phyloP scores from a whole-genome alignment of 2,797 vertebrate species.

The Otus scops region DNA sequence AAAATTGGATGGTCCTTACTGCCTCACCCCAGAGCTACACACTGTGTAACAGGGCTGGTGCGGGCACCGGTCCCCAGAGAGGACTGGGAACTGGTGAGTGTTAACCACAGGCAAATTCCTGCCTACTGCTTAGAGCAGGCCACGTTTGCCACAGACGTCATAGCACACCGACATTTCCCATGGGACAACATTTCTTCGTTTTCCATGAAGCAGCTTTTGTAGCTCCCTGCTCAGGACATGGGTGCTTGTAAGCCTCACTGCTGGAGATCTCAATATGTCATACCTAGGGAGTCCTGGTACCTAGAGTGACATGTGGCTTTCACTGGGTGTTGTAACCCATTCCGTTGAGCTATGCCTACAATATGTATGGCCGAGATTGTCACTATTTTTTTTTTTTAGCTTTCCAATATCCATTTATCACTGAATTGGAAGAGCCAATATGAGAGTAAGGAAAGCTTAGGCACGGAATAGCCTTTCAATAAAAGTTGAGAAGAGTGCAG shows the following conservation, averaged over 20 bases:
- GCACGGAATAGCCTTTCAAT: accelerated
- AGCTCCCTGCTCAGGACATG: not conserved
- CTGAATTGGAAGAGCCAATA: not conserved
- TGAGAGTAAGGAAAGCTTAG: not conserved
- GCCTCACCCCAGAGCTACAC: accelerated
- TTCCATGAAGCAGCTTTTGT: not conserved
- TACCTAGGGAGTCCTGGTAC: accelerated
- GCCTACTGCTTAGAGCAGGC: not conserved
- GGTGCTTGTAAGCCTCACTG: not conserved
- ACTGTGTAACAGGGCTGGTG: not conserved
- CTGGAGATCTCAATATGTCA: not conserved
- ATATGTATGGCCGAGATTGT: not conserved
- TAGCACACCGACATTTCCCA: not conserved
- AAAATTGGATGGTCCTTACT: not conserved
- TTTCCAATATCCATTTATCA: not conserved
- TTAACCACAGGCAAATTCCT: not conserved
- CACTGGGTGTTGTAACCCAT: no score
- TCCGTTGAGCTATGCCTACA: not conserved
- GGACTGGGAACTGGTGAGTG: not conserved
- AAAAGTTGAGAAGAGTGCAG: not conserved
- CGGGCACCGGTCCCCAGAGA: not conserved
- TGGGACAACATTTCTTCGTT: not conserved
- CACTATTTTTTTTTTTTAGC: not conserved
- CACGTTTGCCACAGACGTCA: accelerated
- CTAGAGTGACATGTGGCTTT: accelerated